phyloP scores from a whole-genome alignment of 30 jellyfish, hydroid and myxozoan species.

The Nemopilema nomurai region DNA sequence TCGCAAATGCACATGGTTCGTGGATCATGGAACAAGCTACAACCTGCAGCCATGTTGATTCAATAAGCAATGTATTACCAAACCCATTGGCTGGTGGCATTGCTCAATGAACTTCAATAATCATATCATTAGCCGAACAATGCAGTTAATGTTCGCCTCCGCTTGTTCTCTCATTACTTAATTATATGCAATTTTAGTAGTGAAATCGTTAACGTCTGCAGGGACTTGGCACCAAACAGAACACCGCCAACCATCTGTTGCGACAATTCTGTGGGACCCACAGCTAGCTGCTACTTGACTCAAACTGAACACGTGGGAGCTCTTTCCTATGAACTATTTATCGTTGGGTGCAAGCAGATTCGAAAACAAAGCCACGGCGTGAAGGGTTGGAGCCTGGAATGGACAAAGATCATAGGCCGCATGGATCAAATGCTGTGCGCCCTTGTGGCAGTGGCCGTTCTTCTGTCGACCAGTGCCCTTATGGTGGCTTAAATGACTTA shows the following conservation, averaged over 20 bases:
- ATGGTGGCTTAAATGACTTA: neutral
- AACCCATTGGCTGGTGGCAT: constrained; percentile 15
- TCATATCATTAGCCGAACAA: constrained; percentile 12
- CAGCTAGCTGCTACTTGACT: no score
- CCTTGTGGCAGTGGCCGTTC: neutral
- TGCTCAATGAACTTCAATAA: constrained; percentile 34
- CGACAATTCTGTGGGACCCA: no score
- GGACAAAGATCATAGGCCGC: constrained; percentile 44
- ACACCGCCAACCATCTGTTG: neutral
- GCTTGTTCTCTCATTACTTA: neutral
- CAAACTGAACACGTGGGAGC: neutral
- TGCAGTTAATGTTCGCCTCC: neutral
- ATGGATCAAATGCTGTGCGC: constrained; percentile 20
- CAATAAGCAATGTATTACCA: neutral
- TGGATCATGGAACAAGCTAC: neutral
- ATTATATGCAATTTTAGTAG: neutral
- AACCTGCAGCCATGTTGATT: neutral
- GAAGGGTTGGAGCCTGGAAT: constrained; percentile 1
- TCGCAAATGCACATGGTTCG: neutral
- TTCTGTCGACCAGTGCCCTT: neutral
- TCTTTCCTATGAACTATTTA: neutral
- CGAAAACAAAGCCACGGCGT: neutral
- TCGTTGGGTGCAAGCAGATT: neutral
- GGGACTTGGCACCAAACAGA: neutral
- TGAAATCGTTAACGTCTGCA: neutral